Percentiles rank a stretch among this genome's conserved stretches.
These are phyloP conservation scores for Hystrix cristata DNA, from an alignment of 2,113 vertebrate genomes.

Conservation along the genomic window DNA sequence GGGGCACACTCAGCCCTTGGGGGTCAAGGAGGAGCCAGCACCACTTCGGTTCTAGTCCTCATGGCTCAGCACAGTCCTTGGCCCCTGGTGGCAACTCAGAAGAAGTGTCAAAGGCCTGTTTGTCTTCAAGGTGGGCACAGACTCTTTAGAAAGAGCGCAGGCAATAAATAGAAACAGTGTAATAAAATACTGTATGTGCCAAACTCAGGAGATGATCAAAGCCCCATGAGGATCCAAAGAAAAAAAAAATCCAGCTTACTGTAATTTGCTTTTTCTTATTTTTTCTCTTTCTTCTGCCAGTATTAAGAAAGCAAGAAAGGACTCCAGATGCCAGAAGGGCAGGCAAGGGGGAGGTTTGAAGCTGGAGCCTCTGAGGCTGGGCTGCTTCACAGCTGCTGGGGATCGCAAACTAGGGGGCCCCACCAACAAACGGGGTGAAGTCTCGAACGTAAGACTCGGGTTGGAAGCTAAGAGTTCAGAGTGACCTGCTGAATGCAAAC, in stretches of 20 bases:
- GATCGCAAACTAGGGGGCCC: neutral
- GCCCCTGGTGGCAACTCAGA: neutral
- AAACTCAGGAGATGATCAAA: slow-evolving; percentile 1
- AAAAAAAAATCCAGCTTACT: neutral
- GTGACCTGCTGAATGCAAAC: neutral
- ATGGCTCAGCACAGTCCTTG: neutral
- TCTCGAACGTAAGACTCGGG: neutral
- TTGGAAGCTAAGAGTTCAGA: neutral
- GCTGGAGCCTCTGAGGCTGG: neutral
- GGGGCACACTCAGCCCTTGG: neutral
- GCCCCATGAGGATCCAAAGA: neutral
- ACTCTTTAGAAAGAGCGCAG: neutral
- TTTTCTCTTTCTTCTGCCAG: slow-evolving; percentile 36
- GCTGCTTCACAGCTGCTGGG: neutral
- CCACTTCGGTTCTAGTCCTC: neutral
- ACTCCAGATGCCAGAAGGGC: neutral
- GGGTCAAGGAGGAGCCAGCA: neutral
- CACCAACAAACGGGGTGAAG: neutral
- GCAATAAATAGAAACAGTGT: neutral
- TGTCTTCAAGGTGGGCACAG: neutral
- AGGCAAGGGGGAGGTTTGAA: neutral
- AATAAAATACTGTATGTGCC: neutral
- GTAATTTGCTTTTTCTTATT: neutral
- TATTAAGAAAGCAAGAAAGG: slow-evolving; percentile 20
- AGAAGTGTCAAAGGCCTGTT: neutral